Conservation (phyloP, 2,888 invertebrate genomes). For the Troides helena region DNA sequence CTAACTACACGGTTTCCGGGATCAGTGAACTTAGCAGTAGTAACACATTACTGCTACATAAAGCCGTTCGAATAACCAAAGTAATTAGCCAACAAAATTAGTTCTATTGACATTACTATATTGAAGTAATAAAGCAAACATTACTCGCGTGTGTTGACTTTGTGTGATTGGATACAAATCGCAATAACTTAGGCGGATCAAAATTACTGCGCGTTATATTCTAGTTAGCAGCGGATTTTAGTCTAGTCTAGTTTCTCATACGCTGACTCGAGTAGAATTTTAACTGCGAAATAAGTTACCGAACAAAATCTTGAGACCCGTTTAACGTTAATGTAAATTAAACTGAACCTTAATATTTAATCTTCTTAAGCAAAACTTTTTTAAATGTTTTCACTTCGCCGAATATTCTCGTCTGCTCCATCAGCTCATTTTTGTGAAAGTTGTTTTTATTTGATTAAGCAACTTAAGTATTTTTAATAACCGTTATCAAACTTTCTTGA, state of each 20-base stretch:
- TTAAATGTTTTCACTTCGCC: background rate
- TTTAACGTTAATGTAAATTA: background rate
- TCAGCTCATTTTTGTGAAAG: background rate
- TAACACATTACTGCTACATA: too few species aligned
- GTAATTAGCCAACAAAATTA: conserved; percentile 16
- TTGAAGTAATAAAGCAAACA: conserved; percentile 18
- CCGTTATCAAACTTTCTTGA: background rate
- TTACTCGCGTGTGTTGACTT: conserved; percentile 21
- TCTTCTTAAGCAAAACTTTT: background rate
- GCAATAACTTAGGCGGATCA: conserved; percentile 13
- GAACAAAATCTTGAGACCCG: background rate
- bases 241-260: background rate
- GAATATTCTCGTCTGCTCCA: background rate
- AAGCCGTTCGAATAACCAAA: conserved; percentile 4
- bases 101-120: conserved; percentile 7
- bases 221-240: too few species aligned
- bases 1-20: too few species aligned
- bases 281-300: background rate
- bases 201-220: conserved; percentile 10
- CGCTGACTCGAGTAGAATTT: background rate
- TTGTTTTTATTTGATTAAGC: background rate
- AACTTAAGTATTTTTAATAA: background rate
- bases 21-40: too few species aligned
- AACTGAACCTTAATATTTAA: background rate
- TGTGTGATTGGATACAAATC: conserved; percentile 26